A percentile compares a stretch with the other conserved stretches of the same genome.
These are phyloP conservation scores for Urosaurus nigricauda DNA, from an alignment of 2,797 vertebrate species.

Conservation along the genomic window DNA sequence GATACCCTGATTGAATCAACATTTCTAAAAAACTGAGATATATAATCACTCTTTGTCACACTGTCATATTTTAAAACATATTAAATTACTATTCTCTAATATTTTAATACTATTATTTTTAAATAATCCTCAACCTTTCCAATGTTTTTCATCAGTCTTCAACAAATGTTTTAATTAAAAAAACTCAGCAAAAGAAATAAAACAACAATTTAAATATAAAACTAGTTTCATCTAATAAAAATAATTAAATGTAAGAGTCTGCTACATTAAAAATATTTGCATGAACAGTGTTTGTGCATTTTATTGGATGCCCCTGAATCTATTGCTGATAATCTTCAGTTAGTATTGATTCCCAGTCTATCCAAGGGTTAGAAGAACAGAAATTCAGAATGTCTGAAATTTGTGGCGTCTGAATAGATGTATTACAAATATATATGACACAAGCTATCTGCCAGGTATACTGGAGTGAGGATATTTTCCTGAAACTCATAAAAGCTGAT, in stretches of 20 bases:
- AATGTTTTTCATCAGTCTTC: background rate
- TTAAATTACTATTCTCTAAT: slow-evolving; percentile 21
- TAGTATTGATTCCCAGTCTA: background rate
- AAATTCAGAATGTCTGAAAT: background rate
- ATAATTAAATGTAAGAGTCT: background rate
- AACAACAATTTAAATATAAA: background rate
- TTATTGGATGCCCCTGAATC: no score
- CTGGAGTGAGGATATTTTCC: background rate
- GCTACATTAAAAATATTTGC: background rate
- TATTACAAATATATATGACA: background rate
- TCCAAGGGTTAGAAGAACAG: background rate
- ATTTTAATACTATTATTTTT: slow-evolving; percentile 1
- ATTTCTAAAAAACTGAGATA: slow-evolving; percentile 26
- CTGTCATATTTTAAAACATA: slow-evolving; percentile 15
- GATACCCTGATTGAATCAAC: background rate
- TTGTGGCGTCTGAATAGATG: background rate
- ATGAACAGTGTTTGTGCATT: background rate
- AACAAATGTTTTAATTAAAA: background rate
- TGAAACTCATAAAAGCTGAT: background rate
- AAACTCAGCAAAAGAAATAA: no score
- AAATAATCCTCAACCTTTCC: background rate
- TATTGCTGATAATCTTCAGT: background rate
- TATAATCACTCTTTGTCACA: background rate
- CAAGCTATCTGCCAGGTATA: background rate
- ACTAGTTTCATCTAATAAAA: background rate